These are phyloP conservation scores for Drosophila antonietae DNA, from an alignment of 2,888 invertebrate genomes.

Conservation along the genomic window DNA sequence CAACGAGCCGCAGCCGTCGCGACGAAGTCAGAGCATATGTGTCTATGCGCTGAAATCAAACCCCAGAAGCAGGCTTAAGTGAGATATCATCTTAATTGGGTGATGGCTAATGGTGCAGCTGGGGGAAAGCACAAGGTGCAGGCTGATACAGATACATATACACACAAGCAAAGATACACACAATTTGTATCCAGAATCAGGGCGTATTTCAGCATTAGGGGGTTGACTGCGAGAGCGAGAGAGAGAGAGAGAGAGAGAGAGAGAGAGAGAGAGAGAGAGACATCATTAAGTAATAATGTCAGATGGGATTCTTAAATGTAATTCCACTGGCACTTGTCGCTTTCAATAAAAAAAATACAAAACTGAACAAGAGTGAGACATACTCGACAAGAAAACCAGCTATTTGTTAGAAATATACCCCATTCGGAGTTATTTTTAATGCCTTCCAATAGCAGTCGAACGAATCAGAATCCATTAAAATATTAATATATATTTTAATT, in stretches of 20 bases:
- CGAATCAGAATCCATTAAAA: too few relatives aligned
- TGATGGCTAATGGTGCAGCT: conserved; percentile 15
- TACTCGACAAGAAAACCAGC: too few relatives aligned
- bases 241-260: background rate
- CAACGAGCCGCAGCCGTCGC: conserved; percentile 35
- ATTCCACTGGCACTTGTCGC: conserved; percentile 49
- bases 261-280: background rate
- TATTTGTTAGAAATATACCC: background rate
- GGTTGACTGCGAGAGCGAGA: background rate
- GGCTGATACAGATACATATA: background rate
- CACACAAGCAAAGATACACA: conserved; percentile 1
- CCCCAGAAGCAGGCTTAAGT: conserved; percentile 25
- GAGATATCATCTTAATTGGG: conserved; percentile 54
- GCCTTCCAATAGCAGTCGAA: background rate
- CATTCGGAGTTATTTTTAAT: background rate
- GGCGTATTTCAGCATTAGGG: conserved; percentile 1
- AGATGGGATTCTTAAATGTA: conserved; percentile 10
- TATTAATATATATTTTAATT: background rate
- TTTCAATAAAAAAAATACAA: conserved; percentile 43
- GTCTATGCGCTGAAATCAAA: conserved; percentile 18
- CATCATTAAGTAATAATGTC: conserved; percentile 46
- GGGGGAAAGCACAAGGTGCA: background rate
- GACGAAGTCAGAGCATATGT: conserved; percentile 17
- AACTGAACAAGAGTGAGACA: too few relatives aligned
- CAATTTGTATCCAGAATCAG: background rate